Evolutionary conservation across 1,140 invertebrate species (phyloP), one percentile per base, ranked within the genome.

Genomic region (Eciton burchellii): DNA sequence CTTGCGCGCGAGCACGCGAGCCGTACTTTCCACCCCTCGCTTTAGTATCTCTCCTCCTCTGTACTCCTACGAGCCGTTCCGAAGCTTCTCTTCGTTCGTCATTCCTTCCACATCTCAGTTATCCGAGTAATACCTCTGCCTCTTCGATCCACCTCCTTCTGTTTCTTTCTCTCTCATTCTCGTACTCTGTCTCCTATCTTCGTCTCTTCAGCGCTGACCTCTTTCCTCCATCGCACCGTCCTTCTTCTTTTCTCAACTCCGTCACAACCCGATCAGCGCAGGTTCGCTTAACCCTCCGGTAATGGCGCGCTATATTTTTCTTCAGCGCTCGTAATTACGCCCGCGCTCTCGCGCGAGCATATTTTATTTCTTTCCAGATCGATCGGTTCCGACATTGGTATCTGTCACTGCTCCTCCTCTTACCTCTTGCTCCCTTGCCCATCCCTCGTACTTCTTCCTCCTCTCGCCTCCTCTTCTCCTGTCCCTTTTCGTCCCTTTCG

Each of bases 61-160:
- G 56, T 16, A 21, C 45, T 24, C 83, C 57, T 68, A 77, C 62
- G 49, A 56, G 65, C 57, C 43, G 70, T 57, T 74, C 52, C 47
- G 49, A 43, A 68, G 66, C 63, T 79, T 82, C 81, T 77, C 82
- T 89, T 86, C 86, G 82, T 87, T 89, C 84, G 87, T 90, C 84
- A 88, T 90, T 91, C 90, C 82, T 88, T 87, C 84, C 90, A 90
- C 89, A 89, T 91, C 84, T 87, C 89, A 86, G 89, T 89, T 91
- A 91, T 90, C 85, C 74, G 85, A 88, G 90, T 90, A 89, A 91
- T 91, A 81, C 83, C 70, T 89, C 83, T 59, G 43, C 59, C 70
- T 59, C 65, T 71, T 24, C 47, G 71, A 66, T 60, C 49, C 41
- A 9, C 60, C 43, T 59, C 45, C 70, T 62, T 74, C 54, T 79